A percentile compares a stretch with the other conserved stretches of the same genome.
Evolutionary conservation across 2,113 vertebrate species (phyloP).

Genomic region (Argyrosomus japonicus): DNA sequence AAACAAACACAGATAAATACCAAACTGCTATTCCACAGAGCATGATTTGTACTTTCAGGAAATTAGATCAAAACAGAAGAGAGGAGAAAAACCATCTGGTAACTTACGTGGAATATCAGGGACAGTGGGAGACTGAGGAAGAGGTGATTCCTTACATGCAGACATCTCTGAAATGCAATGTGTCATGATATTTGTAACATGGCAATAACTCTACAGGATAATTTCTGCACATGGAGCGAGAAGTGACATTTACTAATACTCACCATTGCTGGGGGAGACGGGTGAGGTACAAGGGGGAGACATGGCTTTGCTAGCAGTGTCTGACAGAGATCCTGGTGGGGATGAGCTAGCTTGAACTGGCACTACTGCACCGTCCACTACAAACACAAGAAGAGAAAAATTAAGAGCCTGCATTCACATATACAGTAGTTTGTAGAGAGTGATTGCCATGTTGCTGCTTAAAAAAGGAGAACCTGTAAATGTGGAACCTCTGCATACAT

Average conservation of each 20-base stretch:
- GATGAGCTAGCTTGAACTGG: slow-evolving; percentile 70
- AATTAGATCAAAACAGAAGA: neutral
- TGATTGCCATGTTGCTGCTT: neutral
- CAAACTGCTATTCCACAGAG: neutral
- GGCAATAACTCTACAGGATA: neutral
- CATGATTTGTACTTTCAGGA: neutral
- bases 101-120: slow-evolving; percentile 63
- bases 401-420: neutral
- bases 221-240: neutral
- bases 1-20: neutral
- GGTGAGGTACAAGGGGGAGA: slow-evolving; percentile 36
- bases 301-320: slow-evolving; percentile 59
- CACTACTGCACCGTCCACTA: slow-evolving; percentile 71
- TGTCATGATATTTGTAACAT: neutral
- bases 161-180: slow-evolving; percentile 59
- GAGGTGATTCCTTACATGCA: slow-evolving; percentile 39
- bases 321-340: slow-evolving; percentile 76
- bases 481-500: neutral
- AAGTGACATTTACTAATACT: neutral
- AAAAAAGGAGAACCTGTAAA: slow-evolving; percentile 19
- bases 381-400: slow-evolving; percentile 11
- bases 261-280: slow-evolving; percentile 63
- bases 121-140: slow-evolving; percentile 33
- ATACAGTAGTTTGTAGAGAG: neutral
- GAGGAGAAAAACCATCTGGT: neutral